Evolutionary conservation across 2,888 invertebrate species (phyloP), one percentile per base, ranked within the genome.

Genomic region (Metopia argyrocephala): DNA sequence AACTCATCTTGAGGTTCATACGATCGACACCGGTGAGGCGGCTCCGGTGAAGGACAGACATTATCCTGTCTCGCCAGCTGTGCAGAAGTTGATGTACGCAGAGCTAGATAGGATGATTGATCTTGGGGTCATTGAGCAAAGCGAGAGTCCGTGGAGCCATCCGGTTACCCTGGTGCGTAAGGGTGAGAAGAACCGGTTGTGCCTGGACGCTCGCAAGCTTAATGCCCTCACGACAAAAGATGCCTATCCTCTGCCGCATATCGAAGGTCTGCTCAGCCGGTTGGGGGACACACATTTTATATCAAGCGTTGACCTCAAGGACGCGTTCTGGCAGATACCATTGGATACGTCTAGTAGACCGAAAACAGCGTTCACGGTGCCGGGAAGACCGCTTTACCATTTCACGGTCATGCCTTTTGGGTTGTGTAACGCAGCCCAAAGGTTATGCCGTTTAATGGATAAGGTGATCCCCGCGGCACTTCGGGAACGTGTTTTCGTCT

Each of bases 361-460:
- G 7, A 75, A 75, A 23, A 69, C 75, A n/a, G 61, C 73, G 5
- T 73, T 78, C 20, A 61, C 66, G 3, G 73, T 66, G 21, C 65
- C 71, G 18, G 64, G 64, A 15, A 62, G 54, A 23, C 73, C 52
- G 21, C 57, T 50, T 46, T 74, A 74, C 31, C 31, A 59, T 12
- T 74, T 65, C 18, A 56, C 74, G 2, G 65, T 66, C 48, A 75
- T 66, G 74, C 70, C 61, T 31, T 68, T 68, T 27, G 54, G 56
- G 0, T 31, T 68, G 20, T 61, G 68, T 23, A 68, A 69, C 27
- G 76, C 71, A 4, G 80, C 82, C 2, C 78, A 82, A 45, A 38
- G 74, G 7, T 21, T 81, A 20, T 85, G 85, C 62, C 74, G 84
- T 1, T 56, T 85, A 25, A 78, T 86, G 69, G 73, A 73, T 27